phyloP scores from a whole-genome alignment of 2,888 invertebrate genomes.

The Argyresthia goedartella region DNA sequence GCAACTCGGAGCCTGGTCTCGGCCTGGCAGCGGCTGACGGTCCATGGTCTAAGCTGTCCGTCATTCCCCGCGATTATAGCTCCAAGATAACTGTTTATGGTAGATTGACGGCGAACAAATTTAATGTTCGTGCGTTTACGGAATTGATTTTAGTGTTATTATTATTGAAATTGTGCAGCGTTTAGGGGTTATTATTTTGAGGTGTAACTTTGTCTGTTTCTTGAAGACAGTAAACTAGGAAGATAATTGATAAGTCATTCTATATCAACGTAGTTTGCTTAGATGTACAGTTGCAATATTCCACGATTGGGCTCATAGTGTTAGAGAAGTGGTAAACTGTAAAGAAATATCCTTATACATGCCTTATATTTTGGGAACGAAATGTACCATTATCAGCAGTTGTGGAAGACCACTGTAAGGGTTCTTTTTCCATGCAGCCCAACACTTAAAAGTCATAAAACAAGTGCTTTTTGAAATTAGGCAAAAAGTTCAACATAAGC shows the following conservation, averaged over 20 bases:
- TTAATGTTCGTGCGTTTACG: constrained; percentile 11
- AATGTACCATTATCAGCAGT: too few species aligned
- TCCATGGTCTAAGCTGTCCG: constrained; percentile 41
- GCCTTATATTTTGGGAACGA: too few species aligned
- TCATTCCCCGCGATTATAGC: constrained; percentile 46
- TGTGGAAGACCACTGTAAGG: too few species aligned
- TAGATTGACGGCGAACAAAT: constrained; percentile 36
- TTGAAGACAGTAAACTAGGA: neutral
- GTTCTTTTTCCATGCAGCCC: too few species aligned
- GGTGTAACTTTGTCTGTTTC: neutral
- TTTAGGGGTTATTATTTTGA: neutral
- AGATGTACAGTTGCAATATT: too few species aligned
- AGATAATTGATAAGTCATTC: neutral
- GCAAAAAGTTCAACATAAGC: too few species aligned
- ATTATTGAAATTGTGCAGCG: neutral
- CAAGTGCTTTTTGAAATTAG: too few species aligned
- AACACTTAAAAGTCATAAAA: too few species aligned
- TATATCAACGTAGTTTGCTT: too few species aligned
- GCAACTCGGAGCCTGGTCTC: constrained; percentile 4
- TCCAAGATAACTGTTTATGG: constrained; percentile 31
- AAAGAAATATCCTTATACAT: too few species aligned
- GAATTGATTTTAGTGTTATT: neutral
- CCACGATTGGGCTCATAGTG: too few species aligned
- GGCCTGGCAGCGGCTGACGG: constrained; percentile 29
- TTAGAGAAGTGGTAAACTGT: too few species aligned